Conservation (phyloP, 2,113 vertebrate genomes). For the Brachypodius melanocephalos region DNA sequence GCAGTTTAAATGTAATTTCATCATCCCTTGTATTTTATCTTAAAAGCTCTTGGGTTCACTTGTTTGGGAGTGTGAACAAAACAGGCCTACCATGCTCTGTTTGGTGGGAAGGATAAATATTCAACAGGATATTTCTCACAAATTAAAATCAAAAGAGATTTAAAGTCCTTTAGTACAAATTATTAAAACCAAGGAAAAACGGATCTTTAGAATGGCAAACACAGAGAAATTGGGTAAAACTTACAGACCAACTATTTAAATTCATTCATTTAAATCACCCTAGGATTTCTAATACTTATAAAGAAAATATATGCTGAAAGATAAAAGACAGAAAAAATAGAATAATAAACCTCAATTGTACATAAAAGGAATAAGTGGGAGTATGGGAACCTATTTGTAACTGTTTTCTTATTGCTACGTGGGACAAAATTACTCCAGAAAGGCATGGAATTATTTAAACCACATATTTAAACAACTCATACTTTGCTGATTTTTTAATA, state of each 20-base stretch:
- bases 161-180: neutral
- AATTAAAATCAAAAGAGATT: neutral
- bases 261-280: neutral
- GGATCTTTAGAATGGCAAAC: neutral
- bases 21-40: neutral
- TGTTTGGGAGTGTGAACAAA: neutral
- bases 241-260: neutral
- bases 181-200: neutral
- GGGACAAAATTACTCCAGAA: conserved; percentile 8
- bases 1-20: neutral
- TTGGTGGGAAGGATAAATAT: neutral
- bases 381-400: conserved; percentile 25
- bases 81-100: neutral
- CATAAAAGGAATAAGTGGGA: conserved; percentile 37
- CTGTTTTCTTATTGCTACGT: neutral
- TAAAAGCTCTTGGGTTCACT: neutral
- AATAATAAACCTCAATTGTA: conserved; percentile 14
- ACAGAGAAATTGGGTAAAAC: neutral
- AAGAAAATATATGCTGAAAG: conserved; percentile 16
- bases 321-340: conserved; percentile 14
- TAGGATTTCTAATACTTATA: neutral
- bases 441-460: conserved; percentile 2
- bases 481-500: neutral
- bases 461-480: neutral
- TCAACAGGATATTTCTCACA: neutral